Base-by-base conservation (phyloP, 2,888 invertebrate genomes). In the Crepidodera aurea region DNA sequence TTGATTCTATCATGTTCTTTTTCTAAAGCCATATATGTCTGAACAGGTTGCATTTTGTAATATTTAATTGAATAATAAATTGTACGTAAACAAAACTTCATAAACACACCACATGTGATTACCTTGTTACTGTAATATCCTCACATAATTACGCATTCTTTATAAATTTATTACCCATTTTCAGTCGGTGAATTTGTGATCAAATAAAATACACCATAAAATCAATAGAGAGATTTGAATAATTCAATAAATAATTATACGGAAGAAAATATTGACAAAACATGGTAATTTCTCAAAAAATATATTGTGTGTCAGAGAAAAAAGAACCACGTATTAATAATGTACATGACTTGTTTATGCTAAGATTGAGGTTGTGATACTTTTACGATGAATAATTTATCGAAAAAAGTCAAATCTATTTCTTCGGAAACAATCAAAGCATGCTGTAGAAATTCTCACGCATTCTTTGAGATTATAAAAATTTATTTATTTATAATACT, bases 231-330 rank as follows among this genome's bases (percentile, higher is more conserved):
- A 19, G 6, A 19, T 29, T n/a, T 48, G 15, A 48, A 48, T 48
- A 48, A 48, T 48, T 27, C 13, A 48, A 25, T 48, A 48, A 48
- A 48, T 48, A 48, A 48, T 48, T 48, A 27, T 7, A 48, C 27
- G 48, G 48, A 27, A 48, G 27, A 48, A 48, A 48, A 46, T 27
- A 27, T 27, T 27, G 22, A 46, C 46, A 46, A 46, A 46, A 48
- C 48, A 48, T 48, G 19, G 48, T 48, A 48, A 48, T 48, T 19
- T 29, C 27, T 22, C 10, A 6, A 48, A 48, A 48, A 48, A 27
- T 15, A 27, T 48, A 27, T 48, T 48, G 27, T 46, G 25, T 48
- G 27, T 19, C 48, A 8, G 29, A 27, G 32, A 27, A 50, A 50
- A 50, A 42, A 42, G 42, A 42, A 42, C 42, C 42, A 19, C 42